Evolutionary conservation across 2,888 invertebrate genomes (phyloP).

Genomic region (Antheraea assamensis): DNA sequence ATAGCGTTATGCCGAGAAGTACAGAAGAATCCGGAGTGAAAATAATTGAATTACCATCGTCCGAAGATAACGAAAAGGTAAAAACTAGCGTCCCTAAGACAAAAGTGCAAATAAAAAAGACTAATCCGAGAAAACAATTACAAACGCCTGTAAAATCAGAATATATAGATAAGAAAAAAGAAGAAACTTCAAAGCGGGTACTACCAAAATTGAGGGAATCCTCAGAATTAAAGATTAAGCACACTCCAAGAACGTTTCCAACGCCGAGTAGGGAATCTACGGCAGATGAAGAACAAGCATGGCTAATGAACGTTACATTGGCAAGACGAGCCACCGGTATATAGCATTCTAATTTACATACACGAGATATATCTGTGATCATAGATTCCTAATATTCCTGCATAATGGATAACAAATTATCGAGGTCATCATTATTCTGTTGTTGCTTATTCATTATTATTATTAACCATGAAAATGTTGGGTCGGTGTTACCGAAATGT

Average conservation of each 20-base stretch:
- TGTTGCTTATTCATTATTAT: too few species aligned
- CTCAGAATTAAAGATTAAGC: constrained; percentile 84
- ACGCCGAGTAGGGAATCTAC: constrained; percentile 91
- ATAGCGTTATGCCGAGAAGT: background rate
- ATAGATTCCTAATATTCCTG: too few species aligned
- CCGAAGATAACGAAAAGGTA: constrained; percentile 35
- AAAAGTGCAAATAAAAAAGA: constrained; percentile 24
- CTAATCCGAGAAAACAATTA: constrained; percentile 27
- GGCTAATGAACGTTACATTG: constrained; percentile 89
- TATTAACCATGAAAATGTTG: too few species aligned
- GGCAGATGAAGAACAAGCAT: constrained; percentile 87
- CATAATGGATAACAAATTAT: too few species aligned
- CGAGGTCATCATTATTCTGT: too few species aligned
- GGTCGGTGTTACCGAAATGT: too few species aligned
- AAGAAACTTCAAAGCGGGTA: constrained; percentile 61
- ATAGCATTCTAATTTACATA: background rate
- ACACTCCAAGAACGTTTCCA: constrained; percentile 89
- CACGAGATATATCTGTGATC: too few species aligned
- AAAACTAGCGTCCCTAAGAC: constrained; percentile 20
- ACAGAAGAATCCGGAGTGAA: constrained; percentile 39
- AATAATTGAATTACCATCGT: constrained; percentile 52
- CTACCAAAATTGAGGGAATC: constrained; percentile 82
- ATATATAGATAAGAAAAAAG: constrained; percentile 63
- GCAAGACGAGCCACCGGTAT: constrained; percentile 84
- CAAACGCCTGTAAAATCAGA: constrained; percentile 53